phyloP scores from a whole-genome alignment of 2,888 invertebrate species.

The Ophraella communa region DNA sequence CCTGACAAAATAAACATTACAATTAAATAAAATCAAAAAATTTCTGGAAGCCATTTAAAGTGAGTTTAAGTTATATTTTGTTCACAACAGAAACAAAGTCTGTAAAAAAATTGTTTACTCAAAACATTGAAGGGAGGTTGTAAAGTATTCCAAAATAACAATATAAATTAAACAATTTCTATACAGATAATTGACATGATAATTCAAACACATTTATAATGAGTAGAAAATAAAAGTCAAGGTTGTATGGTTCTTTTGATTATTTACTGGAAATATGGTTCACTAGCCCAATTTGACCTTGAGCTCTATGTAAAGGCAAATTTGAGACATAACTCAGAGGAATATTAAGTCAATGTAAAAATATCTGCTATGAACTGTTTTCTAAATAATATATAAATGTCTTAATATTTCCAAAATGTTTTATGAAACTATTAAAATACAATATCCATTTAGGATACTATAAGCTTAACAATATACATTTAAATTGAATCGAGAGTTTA shows the following conservation, averaged over 20 bases:
- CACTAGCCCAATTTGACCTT: background rate
- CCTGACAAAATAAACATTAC: too few relatives aligned
- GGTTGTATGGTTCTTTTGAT: background rate
- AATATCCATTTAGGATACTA: too few relatives aligned
- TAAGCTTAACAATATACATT: too few relatives aligned
- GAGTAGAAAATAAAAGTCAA: background rate
- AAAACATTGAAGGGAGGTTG: background rate
- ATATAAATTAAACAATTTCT: background rate
- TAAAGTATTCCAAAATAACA: background rate
- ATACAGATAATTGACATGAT: background rate
- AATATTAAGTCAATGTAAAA: background rate
- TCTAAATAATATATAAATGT: too few relatives aligned
- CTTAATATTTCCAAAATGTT: too few relatives aligned
- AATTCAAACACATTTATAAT: background rate
- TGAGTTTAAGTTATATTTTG: too few relatives aligned
- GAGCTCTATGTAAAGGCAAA: background rate
- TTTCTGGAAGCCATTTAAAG: too few relatives aligned
- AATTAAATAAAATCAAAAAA: background rate
- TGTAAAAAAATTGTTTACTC: background rate
- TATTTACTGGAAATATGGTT: background rate
- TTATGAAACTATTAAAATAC: too few relatives aligned
- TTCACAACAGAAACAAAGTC: background rate
- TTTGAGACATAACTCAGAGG: background rate
- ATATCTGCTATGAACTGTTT: too few relatives aligned
- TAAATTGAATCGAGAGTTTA: too few relatives aligned